These are phyloP conservation scores for Rhinichthys osculus DNA, from an alignment of 2,797 vertebrate species.

Conservation along the genomic window DNA sequence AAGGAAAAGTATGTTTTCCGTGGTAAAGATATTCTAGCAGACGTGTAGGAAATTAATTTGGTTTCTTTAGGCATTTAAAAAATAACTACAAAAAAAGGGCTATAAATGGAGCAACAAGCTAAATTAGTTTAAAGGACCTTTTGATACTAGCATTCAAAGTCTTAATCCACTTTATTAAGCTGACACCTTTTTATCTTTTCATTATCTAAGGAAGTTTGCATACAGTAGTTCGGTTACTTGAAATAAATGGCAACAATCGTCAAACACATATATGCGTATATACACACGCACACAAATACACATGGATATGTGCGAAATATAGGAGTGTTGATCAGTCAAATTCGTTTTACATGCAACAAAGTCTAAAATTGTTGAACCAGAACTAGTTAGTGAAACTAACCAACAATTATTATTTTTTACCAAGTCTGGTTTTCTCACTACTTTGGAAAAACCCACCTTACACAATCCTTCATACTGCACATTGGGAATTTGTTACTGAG, in stretches of 20 bases:
- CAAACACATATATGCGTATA: not conserved
- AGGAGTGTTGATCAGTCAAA: not conserved
- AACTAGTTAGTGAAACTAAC: not conserved
- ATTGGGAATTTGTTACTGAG: not conserved
- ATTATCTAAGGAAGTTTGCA: not conserved
- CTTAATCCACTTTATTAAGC: not conserved
- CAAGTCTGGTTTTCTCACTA: not conserved
- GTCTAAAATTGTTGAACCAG: not conserved
- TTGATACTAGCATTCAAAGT: not conserved
- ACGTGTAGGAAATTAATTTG: not conserved
- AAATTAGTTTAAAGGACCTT: not conserved
- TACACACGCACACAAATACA: not conserved
- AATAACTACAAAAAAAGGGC: not conserved
- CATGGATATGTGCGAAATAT: not conserved
- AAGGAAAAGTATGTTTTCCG: slow-evolving; percentile 4
- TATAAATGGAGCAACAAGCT: not conserved
- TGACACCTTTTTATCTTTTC: not conserved
- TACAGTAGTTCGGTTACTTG: not conserved
- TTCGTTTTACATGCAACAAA: not conserved
- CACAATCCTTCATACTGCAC: not conserved
- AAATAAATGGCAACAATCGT: not conserved
- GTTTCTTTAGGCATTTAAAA: slow-evolving; percentile 7
- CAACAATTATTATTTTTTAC: not conserved
- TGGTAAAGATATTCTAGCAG: slow-evolving; percentile 26
- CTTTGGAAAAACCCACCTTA: not conserved